Evolutionary conservation across 1,140 invertebrate species (phyloP).

Genomic region (Drosophila insularis): DNA sequence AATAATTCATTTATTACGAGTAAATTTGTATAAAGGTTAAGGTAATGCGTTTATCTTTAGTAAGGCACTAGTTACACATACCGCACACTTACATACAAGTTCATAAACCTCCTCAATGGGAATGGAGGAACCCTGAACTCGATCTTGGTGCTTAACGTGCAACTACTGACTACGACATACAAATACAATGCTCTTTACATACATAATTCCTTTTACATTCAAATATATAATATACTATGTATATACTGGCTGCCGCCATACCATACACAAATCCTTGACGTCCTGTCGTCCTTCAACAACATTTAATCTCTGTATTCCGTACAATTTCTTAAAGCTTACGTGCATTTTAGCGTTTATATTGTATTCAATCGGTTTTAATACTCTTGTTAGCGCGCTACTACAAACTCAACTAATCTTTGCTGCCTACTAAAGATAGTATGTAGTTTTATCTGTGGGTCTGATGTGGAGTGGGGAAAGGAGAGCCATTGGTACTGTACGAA

Average conservation of each 20-base stretch:
- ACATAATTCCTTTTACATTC: conserved; percentile 7
- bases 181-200: conserved; percentile 17
- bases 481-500: conserved; percentile 30
- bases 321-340: conserved; percentile 70
- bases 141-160: conserved; percentile 63
- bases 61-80: conserved; percentile 82
- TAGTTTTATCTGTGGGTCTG: conserved; percentile 13
- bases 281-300: conserved; percentile 15
- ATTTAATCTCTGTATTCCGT: conserved; percentile 40
- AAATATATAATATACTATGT: conserved; percentile 17
- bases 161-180: conserved; percentile 81
- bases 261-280: conserved; percentile 19
- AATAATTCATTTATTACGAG: conserved; percentile 52
- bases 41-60: conserved; percentile 82
- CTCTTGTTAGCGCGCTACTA: conserved; percentile 31
- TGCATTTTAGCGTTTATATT: conserved; percentile 35
- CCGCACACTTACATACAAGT: background rate
- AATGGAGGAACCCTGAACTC: background rate
- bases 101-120: background rate
- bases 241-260: background rate
- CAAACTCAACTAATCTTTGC: conserved; percentile 56
- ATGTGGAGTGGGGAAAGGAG: conserved; percentile 32
- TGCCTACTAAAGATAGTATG: conserved; percentile 70
- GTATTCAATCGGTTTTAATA: conserved; percentile 15
- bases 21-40: conserved; percentile 80